Base-by-base conservation (phyloP, 2,888 invertebrate species). In the Apomyelois bistriatella region DNA sequence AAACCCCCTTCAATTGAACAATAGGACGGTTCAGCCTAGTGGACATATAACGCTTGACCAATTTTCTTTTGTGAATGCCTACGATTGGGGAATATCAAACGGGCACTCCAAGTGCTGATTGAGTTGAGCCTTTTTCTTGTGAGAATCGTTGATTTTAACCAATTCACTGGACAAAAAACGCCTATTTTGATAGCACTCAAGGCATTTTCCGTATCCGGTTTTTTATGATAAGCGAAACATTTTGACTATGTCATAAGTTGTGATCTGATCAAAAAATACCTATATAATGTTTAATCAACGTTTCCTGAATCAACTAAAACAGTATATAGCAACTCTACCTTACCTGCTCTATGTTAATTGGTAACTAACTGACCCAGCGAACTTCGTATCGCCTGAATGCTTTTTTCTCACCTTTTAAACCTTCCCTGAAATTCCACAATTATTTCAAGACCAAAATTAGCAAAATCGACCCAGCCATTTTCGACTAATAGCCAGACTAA, bases 41-140 rank as follows among this genome's bases (percentile, higher is more conserved):
- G 85, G 85, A 82, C 86, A 83, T 81, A 80, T 81, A 84, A 87
- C 87, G 87, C 82, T 86, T 87, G 84, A 88, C 86, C 88, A 88
- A 85, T 85, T 89, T 84, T 81, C 88, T 85, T 87, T 87, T 87
- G 85, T 89, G 76, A 79, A 82, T 79, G 77, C 76, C 78, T 82
- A 80, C 83, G 84, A 84, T 82, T 80, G 75, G 72, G 70, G 82
- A 87, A 85, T 84, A 82, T 80, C 83, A 84, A 87, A 80, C 79
- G 79, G 72, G 73, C 71, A 76, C 77, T 71, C 73, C 70, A 65
- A 68, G 72, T 66, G 62, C 74, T 84, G 85, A 86, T 86, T 82
- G 83, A 77, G 78, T 74, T 80, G 82, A 76, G 78, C 74, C 76
- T 82, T 82, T 81, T 79, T 80, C 76, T 70, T 66, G 62, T 65